Conservation (phyloP, 2,797 vertebrate species). For the Catamblyrhynchus diadema region DNA sequence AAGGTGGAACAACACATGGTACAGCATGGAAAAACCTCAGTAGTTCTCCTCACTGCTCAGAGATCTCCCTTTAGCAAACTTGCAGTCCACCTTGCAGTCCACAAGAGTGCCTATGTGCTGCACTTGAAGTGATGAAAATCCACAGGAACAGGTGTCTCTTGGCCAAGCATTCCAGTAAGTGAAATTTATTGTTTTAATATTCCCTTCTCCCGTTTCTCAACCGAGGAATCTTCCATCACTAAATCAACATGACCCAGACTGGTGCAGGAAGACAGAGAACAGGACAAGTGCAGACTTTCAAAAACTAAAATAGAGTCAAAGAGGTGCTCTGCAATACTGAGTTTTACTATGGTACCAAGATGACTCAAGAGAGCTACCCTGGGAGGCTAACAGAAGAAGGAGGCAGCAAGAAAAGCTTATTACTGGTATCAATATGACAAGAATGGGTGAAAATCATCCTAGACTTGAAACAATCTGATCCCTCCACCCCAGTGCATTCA, state of each 20-base stretch:
- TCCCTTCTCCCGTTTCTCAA: background rate
- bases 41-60: background rate
- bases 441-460: background rate
- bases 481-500: background rate
- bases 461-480: background rate
- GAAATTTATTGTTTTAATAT: constrained; percentile 34
- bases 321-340: background rate
- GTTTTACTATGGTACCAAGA: background rate
- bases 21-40: background rate
- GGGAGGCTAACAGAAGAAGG: background rate
- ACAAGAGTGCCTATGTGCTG: background rate
- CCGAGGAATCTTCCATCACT: background rate
- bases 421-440: background rate
- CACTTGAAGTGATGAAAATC: background rate
- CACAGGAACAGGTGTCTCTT: background rate
- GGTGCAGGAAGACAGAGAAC: background rate
- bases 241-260: background rate
- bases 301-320: background rate
- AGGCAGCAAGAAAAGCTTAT: background rate
- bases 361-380: background rate
- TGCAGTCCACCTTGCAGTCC: background rate
- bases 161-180: background rate
- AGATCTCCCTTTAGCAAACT: background rate
- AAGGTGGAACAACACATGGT: background rate
- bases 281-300: background rate